Evolutionary conservation across 2,888 invertebrate genomes (phyloP).

Genomic region (Torymus aiolomorphi): DNA sequence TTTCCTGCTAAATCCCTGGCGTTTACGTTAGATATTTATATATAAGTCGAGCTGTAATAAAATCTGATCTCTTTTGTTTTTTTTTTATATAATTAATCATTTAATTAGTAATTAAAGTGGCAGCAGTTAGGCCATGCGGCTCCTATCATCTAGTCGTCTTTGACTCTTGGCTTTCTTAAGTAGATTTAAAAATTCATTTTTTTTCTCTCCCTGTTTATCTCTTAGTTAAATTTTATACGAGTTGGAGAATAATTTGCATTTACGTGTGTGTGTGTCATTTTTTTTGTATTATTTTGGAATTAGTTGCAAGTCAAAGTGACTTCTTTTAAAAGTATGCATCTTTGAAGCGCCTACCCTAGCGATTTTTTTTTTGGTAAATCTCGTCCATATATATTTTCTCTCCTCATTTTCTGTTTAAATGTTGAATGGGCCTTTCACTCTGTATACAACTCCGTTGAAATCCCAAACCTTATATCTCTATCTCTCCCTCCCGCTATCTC

Average conservation of each 20-base stretch:
- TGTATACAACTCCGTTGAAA: slow-evolving; percentile 17
- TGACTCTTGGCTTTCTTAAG: slow-evolving; percentile 73
- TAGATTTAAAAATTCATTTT: slow-evolving; percentile 69
- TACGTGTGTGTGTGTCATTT: slow-evolving; percentile 30
- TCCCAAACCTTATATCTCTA: slow-evolving; percentile 15
- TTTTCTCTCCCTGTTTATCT: slow-evolving; percentile 62
- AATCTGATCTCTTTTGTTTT: slow-evolving; percentile 62
- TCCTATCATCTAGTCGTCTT: slow-evolving; percentile 74
- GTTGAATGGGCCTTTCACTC: slow-evolving; percentile 29
- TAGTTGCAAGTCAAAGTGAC: slow-evolving; percentile 65
- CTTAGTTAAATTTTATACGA: slow-evolving; percentile 66
- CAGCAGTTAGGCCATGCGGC: slow-evolving; percentile 76
- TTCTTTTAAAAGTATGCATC: slow-evolving; percentile 67
- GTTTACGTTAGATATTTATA: slow-evolving; percentile 30
- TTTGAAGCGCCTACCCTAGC: slow-evolving; percentile 74
- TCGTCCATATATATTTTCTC: slow-evolving; percentile 7
- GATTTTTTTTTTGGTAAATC: slow-evolving; percentile 63
- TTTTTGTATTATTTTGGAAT: slow-evolving; percentile 52
- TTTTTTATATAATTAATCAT: slow-evolving; percentile 65
- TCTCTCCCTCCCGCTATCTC: slow-evolving; percentile 14
- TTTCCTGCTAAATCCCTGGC: slow-evolving; percentile 21
- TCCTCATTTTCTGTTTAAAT: slow-evolving; percentile 33
- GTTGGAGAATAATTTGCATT: slow-evolving; percentile 70
- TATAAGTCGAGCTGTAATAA: slow-evolving; percentile 72
- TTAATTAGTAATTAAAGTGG: slow-evolving; percentile 71